Percentiles rank a stretch among this genome's conserved stretches.
phyloP scores from a whole-genome alignment of 2,113 vertebrate genomes.

The Gavia stellata region DNA sequence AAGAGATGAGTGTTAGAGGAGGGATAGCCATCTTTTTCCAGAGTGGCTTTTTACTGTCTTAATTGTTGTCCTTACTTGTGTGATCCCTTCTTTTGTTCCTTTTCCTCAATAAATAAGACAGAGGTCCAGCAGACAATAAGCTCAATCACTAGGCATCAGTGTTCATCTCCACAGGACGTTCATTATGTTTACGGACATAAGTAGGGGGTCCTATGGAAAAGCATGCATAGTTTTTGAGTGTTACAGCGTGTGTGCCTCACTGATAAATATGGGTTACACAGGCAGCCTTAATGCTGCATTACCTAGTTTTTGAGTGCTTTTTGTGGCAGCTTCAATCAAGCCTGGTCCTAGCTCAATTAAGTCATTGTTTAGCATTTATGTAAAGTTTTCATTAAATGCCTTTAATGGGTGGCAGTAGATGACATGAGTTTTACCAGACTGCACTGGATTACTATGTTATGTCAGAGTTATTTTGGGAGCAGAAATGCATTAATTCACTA shows the following conservation, averaged over 20 bases:
- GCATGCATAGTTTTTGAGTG: neutral
- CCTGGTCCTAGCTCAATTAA: neutral
- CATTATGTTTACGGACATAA: neutral
- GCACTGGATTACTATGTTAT: neutral
- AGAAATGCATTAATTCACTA: neutral
- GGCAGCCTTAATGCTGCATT: neutral
- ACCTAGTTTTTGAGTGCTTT: neutral
- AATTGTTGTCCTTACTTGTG: neutral
- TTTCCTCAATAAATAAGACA: neutral
- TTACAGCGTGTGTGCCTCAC: neutral
- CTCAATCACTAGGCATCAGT: neutral
- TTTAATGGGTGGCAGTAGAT: neutral
- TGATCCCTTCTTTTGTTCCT: constrained; percentile 20
- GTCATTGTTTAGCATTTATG: neutral
- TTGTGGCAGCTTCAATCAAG: neutral
- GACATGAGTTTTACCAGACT: neutral
- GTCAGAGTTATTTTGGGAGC: neutral
- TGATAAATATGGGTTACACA: neutral
- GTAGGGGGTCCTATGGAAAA: neutral
- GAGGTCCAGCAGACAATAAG: neutral
- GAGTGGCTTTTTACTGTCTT: neutral
- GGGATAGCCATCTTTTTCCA: neutral
- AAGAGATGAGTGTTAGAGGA: neutral
- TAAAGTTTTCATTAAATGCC: neutral
- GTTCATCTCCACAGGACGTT: constrained; percentile 2